Evolutionary conservation across 2,888 invertebrate species (phyloP).

Genomic region (Scaptodrosophila latifasciaeformis): DNA sequence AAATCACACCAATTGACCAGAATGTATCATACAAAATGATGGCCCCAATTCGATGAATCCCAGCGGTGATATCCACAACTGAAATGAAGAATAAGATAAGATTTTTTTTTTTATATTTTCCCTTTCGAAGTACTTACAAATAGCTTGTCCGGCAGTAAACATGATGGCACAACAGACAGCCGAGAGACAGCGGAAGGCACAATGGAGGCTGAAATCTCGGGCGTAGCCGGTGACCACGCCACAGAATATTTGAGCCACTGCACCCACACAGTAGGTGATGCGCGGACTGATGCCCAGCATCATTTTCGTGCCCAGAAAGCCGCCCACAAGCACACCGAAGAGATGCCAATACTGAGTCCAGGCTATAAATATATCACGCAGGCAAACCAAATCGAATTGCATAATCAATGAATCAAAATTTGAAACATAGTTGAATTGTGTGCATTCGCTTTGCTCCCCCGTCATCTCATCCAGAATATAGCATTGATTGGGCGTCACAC

Average conservation of each 20-base stretch:
- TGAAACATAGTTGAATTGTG: conserved; percentile 60
- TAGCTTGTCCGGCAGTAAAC: conserved; percentile 75
- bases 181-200: conserved; percentile 73
- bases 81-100: not conserved
- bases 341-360: conserved; percentile 76
- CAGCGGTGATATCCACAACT: conserved; percentile 75
- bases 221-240: conserved; percentile 74
- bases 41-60: conserved; percentile 71
- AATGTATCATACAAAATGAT: conserved; percentile 75
- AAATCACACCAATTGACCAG: conserved; percentile 76
- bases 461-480: conserved; percentile 41
- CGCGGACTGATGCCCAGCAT: conserved; percentile 74
- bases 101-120: not conserved
- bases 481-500: conserved; percentile 61
- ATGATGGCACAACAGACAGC: conserved; percentile 75
- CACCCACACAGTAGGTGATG: conserved; percentile 73
- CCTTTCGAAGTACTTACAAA: conserved; percentile 67
- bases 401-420: conserved; percentile 72
- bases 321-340: conserved; percentile 75
- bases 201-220: conserved; percentile 73
- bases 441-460: conserved; percentile 45
- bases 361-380: conserved; percentile 73
- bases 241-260: conserved; percentile 72
- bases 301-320: conserved; percentile 73
- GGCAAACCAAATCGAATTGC: conserved; percentile 75